A percentile compares a stretch with the other conserved stretches of the same genome.
phyloP scores from a whole-genome alignment of 2,797 vertebrate species.

The Myripristis jacobus region DNA sequence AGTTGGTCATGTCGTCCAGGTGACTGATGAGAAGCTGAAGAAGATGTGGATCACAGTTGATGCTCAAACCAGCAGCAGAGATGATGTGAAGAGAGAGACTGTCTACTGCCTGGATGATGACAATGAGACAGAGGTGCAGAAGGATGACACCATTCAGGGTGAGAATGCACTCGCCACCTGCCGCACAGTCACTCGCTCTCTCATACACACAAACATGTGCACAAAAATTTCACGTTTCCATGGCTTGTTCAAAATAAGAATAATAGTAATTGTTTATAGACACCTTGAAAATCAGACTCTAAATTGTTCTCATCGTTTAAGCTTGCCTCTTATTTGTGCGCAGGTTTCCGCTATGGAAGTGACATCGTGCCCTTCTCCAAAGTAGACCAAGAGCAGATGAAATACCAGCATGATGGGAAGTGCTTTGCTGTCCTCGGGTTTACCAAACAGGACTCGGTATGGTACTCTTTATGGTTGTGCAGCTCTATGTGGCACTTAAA shows the following conservation, averaged over 20 bases:
- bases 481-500: background rate
- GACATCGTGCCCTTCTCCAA: constrained; percentile 98
- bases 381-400: constrained; percentile 98
- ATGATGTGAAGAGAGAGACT: constrained; percentile 90
- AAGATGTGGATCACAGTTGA: constrained; percentile 91
- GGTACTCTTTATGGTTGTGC: background rate
- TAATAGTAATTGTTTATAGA: background rate
- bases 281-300: background rate
- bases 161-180: background rate
- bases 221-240: background rate
- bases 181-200: background rate
- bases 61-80: constrained; percentile 86
- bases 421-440: constrained; percentile 95
- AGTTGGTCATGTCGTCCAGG: constrained; percentile 73
- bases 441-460: constrained; percentile 87
- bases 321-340: background rate
- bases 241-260: too few species aligned
- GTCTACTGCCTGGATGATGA: constrained; percentile 95
- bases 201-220: background rate
- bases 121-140: constrained; percentile 93
- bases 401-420: constrained; percentile 93
- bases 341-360: constrained; percentile 96
- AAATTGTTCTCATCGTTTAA: background rate
- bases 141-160: constrained; percentile 95
- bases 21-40: constrained; percentile 89